Evolutionary conservation across 2,888 invertebrate species (phyloP).

Genomic region (Podabrus alpinus): DNA sequence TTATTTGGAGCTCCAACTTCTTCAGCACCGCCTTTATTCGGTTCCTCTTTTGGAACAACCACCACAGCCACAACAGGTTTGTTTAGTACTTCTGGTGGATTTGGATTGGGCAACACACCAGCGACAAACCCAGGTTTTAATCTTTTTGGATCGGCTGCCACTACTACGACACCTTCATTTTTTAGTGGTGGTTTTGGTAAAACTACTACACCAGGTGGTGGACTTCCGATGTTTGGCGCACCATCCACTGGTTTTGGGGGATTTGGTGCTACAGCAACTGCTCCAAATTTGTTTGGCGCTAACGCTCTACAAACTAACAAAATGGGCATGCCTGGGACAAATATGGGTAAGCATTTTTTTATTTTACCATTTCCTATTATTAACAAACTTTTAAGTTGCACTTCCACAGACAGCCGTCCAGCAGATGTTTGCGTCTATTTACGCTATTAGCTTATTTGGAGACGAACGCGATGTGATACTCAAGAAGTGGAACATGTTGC

Average conservation of each 20-base stretch:
- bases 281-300: conserved; percentile 36
- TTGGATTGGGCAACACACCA: conserved; percentile 46
- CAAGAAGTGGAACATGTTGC: conserved; percentile 93
- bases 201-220: conserved; percentile 37
- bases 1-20: conserved; percentile 37
- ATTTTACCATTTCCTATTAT: background rate
- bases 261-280: conserved; percentile 44
- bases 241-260: conserved; percentile 48
- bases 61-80: conserved; percentile 49
- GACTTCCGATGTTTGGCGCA: conserved; percentile 54
- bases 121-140: conserved; percentile 43
- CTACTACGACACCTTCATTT: conserved; percentile 41
- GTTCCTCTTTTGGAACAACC: conserved; percentile 41
- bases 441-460: conserved; percentile 74
- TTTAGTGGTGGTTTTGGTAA: conserved; percentile 59
- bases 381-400: background rate
- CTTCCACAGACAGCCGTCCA: conserved; percentile 44
- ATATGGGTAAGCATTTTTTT: background rate
- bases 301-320: conserved; percentile 40
- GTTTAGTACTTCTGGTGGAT: conserved; percentile 52
- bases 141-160: conserved; percentile 47
- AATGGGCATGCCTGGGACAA: background rate
- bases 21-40: conserved; percentile 19
- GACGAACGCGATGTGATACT: conserved; percentile 94
- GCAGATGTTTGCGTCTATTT: conserved; percentile 57